Base-by-base conservation (phyloP, 2,888 invertebrate genomes). In the Pogonocherus hispidulus region DNA sequence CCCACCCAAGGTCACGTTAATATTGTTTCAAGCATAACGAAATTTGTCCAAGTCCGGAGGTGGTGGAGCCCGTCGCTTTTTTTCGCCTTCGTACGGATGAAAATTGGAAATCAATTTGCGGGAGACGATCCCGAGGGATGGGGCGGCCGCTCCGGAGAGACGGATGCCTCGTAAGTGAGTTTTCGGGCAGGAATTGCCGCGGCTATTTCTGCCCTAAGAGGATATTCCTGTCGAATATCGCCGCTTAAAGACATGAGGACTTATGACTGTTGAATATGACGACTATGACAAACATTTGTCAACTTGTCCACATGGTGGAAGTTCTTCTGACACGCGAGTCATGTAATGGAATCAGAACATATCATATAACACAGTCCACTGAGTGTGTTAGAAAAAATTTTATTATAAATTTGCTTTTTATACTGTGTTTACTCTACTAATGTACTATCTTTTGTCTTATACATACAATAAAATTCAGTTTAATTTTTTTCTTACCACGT, bases 11-110 rank as follows among this genome's bases (percentile, higher is more conserved):
- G 49, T 23, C 14, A 51, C 49, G 14, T 14, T 49, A 49, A 49
- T 51, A 51, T 51, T 51, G n/a, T 51, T 51, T 51, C 32, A 11
- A 51, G 23, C 16, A 23, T 51, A 51, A 51, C 49, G 23, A 51
- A 51, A 22, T 51, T 51, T 51, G 22, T 22, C 49, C 3, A 22
- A 16, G 23, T 23, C 5, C 20, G 19, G n/a, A 9, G 19, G n/a
- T 19, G 20, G 22, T 19, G n/a, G 22, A 20, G 11, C 8, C 23
- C 23, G n/a, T n/a, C n/a, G n/a, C 49, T 23, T 51, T 51, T 51
- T 23, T 23, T 6, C 23, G 23, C 5, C 20, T 22, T 23, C n/a
- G 23, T 22, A 22, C 23, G 16, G 14, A 9, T n/a, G n/a, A n/a
- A n/a, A n/a, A 23, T 14, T 22, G 23, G 49, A 51, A 51, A 51